Evolutionary conservation across 2,888 invertebrate genomes (phyloP).

Genomic region (Ferdinandea cuprea): DNA sequence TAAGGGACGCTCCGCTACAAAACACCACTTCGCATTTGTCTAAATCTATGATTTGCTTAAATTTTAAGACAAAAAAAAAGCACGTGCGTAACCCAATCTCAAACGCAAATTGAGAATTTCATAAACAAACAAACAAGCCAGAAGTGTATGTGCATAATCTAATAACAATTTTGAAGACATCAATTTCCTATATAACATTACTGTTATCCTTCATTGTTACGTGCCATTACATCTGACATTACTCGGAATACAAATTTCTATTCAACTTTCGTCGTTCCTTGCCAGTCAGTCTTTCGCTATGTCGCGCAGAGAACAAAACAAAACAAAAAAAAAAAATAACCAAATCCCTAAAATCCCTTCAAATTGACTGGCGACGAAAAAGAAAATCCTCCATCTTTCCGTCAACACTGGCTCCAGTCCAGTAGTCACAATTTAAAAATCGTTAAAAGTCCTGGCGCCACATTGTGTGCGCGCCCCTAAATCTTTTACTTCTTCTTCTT

Average conservation of each 20-base stretch:
- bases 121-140: no score
- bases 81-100: no score
- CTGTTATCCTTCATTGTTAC: slow-evolving; percentile 11
- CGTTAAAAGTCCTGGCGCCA: slow-evolving; percentile 53
- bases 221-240: slow-evolving; percentile 36
- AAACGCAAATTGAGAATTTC: no score
- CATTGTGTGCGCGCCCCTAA: slow-evolving; percentile 8
- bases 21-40: no score
- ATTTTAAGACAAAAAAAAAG: no score
- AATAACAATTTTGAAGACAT: slow-evolving; percentile 19
- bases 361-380: slow-evolving; percentile 44
- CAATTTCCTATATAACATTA: not conserved
- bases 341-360: slow-evolving; percentile 21
- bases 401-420: slow-evolving; percentile 16
- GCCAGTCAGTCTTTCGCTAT: not conserved
- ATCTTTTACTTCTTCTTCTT: not conserved
- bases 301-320: no score
- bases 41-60: no score
- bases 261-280: slow-evolving; percentile 2
- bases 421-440: slow-evolving; percentile 40
- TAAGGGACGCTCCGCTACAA: no score
- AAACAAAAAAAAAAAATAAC: not conserved
- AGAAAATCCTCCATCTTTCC: slow-evolving; percentile 15
- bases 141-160: no score
- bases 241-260: slow-evolving; percentile 32